Percentiles rank a stretch among this genome's conserved stretches.
phyloP scores from a whole-genome alignment of 2,113 vertebrate genomes.

The Thamnophis sirtalis region DNA sequence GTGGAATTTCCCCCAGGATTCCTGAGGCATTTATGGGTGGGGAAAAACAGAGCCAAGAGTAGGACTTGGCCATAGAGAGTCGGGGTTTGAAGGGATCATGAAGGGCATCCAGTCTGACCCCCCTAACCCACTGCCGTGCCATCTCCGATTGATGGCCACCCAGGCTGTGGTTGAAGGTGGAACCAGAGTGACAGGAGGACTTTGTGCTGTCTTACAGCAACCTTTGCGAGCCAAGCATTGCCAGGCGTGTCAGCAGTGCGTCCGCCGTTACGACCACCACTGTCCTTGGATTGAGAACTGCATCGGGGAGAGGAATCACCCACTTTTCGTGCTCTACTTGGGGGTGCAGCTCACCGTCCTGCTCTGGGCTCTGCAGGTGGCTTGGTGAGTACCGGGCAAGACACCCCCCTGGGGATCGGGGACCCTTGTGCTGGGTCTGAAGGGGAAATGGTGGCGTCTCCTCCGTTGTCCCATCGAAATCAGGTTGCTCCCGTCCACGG shows the following conservation, averaged over 20 bases:
- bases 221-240: constrained; percentile 92
- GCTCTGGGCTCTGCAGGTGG: constrained; percentile 80
- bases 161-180: not conserved
- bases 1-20: not conserved
- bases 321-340: constrained; percentile 85
- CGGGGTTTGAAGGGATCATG: not conserved
- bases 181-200: rapidly evolving
- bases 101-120: not conserved
- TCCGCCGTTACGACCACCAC: constrained; percentile 92
- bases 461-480: not conserved
- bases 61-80: not conserved
- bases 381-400: constrained; percentile 76
- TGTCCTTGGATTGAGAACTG: constrained; percentile 98
- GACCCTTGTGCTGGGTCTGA: not conserved
- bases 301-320: constrained; percentile 89
- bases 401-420: not conserved
- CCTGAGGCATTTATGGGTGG: not conserved
- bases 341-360: constrained; percentile 81
- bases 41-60: not conserved
- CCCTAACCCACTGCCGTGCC: not conserved
- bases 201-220: constrained; percentile 71
- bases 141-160: not conserved
- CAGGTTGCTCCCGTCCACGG: not conserved
- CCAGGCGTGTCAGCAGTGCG: constrained; percentile 83
- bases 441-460: not conserved